Conservation (phyloP, 2,888 invertebrate species). For the Lypha dubia region DNA sequence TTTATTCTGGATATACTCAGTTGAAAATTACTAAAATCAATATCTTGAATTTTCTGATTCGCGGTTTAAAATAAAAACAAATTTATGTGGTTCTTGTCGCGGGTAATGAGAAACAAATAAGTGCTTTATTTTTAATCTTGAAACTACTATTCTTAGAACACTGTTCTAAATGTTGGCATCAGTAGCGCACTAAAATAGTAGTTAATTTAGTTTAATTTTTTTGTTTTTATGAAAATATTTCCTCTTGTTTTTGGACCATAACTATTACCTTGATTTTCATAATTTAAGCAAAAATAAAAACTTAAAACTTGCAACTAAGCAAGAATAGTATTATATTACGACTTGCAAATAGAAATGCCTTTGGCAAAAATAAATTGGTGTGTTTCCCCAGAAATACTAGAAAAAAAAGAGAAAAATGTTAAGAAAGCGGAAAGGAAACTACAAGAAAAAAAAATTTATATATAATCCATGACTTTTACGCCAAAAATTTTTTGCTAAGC, state of each 20-base stretch:
- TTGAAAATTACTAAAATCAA: too few relatives aligned
- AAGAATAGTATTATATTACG: constrained; percentile 24
- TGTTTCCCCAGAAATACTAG: constrained; percentile 21
- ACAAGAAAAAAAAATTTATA: constrained; percentile 7
- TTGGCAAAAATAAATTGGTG: constrained; percentile 62
- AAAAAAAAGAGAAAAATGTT: constrained; percentile 4
- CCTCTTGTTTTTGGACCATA: neutral
- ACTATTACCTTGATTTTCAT: constrained; percentile 57
- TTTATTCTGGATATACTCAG: too few relatives aligned
- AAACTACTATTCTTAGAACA: too few relatives aligned
- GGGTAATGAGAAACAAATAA: too few relatives aligned
- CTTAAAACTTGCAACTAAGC: neutral
- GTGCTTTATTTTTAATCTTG: too few relatives aligned
- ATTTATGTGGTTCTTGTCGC: too few relatives aligned
- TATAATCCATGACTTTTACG: constrained; percentile 20
- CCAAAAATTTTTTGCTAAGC: constrained; percentile 26
- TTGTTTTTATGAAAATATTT: neutral
- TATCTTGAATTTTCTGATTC: too few relatives aligned
- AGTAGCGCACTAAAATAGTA: too few relatives aligned
- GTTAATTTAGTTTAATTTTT: neutral
- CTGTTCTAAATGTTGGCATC: too few relatives aligned
- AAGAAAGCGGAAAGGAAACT: constrained; percentile 5
- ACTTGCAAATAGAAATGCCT: constrained; percentile 45
- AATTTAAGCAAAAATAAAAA: constrained; percentile 14
- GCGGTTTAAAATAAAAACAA: too few relatives aligned